phyloP scores from a whole-genome alignment of 2,888 invertebrate species.

The Torymus tubicola region DNA sequence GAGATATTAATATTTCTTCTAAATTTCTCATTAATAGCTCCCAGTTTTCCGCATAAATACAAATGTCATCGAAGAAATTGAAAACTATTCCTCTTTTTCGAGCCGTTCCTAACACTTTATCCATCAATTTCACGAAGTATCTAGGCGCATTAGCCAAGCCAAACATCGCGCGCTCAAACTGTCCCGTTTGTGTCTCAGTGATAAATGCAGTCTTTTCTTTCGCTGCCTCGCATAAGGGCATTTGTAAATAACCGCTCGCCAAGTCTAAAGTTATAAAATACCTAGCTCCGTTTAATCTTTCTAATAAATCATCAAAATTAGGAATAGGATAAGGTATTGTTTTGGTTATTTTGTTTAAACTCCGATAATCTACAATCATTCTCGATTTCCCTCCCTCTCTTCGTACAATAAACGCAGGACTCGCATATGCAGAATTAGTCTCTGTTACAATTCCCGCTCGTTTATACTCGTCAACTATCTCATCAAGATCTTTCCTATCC shows the following conservation, averaged over 20 bases:
- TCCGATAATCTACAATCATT: background rate
- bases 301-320: background rate
- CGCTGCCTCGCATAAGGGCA: background rate
- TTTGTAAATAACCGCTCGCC: background rate
- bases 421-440: too few relatives aligned
- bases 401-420: too few relatives aligned
- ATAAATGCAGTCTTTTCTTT: background rate
- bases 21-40: conserved; percentile 14
- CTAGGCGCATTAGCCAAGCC: background rate
- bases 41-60: conserved; percentile 37
- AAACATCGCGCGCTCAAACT: too few relatives aligned
- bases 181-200: too few relatives aligned
- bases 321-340: background rate
- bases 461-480: background rate
- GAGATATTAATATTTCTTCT: conserved; percentile 38
- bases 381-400: too few relatives aligned
- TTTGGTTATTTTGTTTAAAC: background rate
- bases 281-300: background rate
- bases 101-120: too few relatives aligned
- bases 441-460: too few relatives aligned
- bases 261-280: too few relatives aligned
- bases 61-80: too few relatives aligned
- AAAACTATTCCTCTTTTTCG: too few relatives aligned
- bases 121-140: too few relatives aligned
- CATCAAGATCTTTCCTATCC: background rate